Evolutionary conservation across 2,113 vertebrate genomes (phyloP).

Genomic region (Tinamus guttatus): DNA sequence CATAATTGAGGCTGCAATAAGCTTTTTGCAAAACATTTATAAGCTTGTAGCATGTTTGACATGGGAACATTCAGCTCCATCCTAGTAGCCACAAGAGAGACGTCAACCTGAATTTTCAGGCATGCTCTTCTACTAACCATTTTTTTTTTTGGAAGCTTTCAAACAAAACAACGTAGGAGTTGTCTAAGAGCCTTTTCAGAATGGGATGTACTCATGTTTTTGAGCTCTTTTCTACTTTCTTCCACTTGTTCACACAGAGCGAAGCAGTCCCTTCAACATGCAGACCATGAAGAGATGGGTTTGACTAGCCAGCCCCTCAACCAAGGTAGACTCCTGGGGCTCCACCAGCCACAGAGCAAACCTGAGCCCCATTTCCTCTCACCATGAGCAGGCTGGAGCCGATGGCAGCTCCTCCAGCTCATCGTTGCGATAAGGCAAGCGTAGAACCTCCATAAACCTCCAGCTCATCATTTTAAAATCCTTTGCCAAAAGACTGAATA

Average conservation of each 20-base stretch:
- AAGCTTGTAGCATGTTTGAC: conserved; percentile 7
- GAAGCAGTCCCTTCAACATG: background rate
- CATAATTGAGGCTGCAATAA: background rate
- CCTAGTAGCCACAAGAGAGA: background rate
- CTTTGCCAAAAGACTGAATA: background rate
- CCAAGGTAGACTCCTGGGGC: background rate
- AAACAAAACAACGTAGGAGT: background rate
- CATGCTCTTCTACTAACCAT: background rate
- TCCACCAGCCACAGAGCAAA: background rate
- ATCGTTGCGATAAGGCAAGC: background rate
- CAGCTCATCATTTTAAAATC: background rate
- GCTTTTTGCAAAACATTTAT: background rate
- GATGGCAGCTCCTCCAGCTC: background rate
- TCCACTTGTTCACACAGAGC: background rate
- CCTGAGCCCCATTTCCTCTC: background rate
- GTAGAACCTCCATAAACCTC: background rate
- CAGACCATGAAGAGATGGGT: background rate
- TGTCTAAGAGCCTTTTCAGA: background rate
- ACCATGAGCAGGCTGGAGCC: background rate
- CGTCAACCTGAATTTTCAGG: background rate
- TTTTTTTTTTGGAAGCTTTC: background rate
- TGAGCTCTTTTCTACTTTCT: background rate
- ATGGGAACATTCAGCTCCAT: background rate
- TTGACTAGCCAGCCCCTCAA: background rate
- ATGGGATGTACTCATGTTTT: background rate